Conservation (phyloP, 1,140 invertebrate genomes). For the Drosophila rhopaloa region DNA sequence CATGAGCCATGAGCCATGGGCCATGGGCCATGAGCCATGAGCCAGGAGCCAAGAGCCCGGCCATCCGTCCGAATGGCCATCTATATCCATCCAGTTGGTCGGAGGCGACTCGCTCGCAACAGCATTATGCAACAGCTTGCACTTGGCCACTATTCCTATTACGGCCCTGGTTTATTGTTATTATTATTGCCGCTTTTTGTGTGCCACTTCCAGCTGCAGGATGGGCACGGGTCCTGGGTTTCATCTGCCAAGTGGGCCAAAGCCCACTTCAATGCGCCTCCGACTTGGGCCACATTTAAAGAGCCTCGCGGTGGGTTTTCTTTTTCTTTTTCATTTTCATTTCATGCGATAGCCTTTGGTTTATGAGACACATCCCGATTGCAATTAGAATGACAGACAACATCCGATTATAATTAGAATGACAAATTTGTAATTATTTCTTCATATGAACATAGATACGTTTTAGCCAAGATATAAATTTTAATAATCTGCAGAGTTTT, state of each 20-base stretch:
- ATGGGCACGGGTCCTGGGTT: neutral
- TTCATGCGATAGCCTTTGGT: too few relatives aligned
- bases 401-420: too few relatives aligned
- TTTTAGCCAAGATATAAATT: too few relatives aligned
- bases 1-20: slow-evolving; percentile 17
- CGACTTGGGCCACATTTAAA: neutral
- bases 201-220: slow-evolving; percentile 17
- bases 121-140: slow-evolving; percentile 62
- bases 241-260: slow-evolving; percentile 27
- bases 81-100: slow-evolving; percentile 2
- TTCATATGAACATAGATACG: too few relatives aligned
- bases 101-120: slow-evolving; percentile 13
- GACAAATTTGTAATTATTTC: too few relatives aligned
- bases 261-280: slow-evolving; percentile 5
- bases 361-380: too few relatives aligned
- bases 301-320: neutral
- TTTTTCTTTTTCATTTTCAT: neutral
- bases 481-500: too few relatives aligned
- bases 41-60: slow-evolving; percentile 1
- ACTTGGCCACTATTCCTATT: slow-evolving; percentile 15
- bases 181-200: slow-evolving; percentile 53
- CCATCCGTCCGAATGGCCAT: slow-evolving; percentile 9
- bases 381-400: too few relatives aligned
- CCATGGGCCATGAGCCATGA: slow-evolving; percentile 20
- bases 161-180: slow-evolving; percentile 35